Evolutionary conservation across 1,140 invertebrate species (phyloP), one percentile per base, ranked within the genome.

Genomic region (Anoplophora glabripennis): DNA sequence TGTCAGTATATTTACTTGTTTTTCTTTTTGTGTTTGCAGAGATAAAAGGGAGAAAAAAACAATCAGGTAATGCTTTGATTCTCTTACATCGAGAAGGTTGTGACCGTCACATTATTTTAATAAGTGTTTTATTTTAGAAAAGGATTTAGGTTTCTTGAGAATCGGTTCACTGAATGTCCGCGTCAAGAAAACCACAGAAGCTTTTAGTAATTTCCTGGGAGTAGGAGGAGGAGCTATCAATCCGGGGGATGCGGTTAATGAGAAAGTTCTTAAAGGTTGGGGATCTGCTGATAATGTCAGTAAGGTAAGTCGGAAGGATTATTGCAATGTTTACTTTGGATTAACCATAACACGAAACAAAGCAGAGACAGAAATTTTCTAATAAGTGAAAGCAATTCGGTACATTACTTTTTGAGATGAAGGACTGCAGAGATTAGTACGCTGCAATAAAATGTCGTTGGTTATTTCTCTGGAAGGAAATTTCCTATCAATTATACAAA

Each of bases 81-180:
- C 2, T n/a, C 7, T 37, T 7, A 37, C 36, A 8, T 37, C n/a
- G 36, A 37, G n/a, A n/a, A n/a, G n/a, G n/a, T n/a, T n/a, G n/a
- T n/a, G n/a, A n/a, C 14, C 11, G 11, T 48, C 10, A 18, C 0
- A 12, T 56, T 0, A 48, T 11, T 12, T 28, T 40, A 35, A 11
- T 28, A 28, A 3, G 46, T 14, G 15, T 59, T 55, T 34, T 45
- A 8, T 54, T 65, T 60, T 54, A 72, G 89, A 92, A 78, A 91
- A 90, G 83, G 90, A 92, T 78, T 82, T 84, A 78, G 85, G 90
- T 70, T 93, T 95, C 77, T 83, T 94, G 61, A 83, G 92, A 67
- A 93, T 94, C 80, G 92, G 92, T 64, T 95, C 92, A 7, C 77
- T 95, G 72, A 94, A 94, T 79, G 90, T 94, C 37, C 83, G 91